A percentile compares a stretch with the other conserved stretches of the same genome.
Evolutionary conservation across 2,797 vertebrate species (phyloP).

Genomic region (Myotis pilosus): DNA sequence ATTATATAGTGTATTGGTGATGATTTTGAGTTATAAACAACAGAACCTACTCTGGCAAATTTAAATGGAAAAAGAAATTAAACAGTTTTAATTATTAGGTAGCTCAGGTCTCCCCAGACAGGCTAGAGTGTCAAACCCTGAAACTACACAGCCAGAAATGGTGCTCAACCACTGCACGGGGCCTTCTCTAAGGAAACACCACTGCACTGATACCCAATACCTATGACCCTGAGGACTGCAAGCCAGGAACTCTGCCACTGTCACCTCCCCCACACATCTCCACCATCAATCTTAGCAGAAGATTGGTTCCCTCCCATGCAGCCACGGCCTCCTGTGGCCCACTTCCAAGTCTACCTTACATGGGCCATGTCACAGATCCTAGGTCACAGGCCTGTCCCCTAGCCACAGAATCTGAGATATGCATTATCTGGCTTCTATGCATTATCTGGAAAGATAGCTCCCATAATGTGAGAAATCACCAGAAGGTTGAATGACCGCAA

Average conservation of each 20-base stretch:
- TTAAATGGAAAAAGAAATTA: background rate
- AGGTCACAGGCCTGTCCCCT: background rate
- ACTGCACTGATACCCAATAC: background rate
- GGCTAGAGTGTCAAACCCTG: background rate
- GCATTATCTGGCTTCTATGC: background rate
- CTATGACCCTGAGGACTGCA: background rate
- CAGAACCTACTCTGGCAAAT: background rate
- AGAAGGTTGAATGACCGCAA: background rate
- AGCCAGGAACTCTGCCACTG: background rate
- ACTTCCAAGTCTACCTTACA: background rate
- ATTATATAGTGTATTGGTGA: background rate
- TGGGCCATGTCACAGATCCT: background rate
- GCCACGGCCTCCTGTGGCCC: background rate
- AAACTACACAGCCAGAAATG: background rate
- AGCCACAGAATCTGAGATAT: background rate
- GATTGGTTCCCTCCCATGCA: background rate
- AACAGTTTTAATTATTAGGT: background rate
- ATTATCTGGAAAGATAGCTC: background rate
- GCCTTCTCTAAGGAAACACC: background rate
- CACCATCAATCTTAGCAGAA: background rate
- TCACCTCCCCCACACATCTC: background rate
- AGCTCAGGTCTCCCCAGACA: background rate
- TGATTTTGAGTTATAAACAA: background rate
- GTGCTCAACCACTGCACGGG: no score
- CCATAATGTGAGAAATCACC: background rate